Percentiles rank a stretch among this genome's conserved stretches.
Evolutionary conservation across 2,888 invertebrate species (phyloP).

Genomic region (Pocota personata): DNA sequence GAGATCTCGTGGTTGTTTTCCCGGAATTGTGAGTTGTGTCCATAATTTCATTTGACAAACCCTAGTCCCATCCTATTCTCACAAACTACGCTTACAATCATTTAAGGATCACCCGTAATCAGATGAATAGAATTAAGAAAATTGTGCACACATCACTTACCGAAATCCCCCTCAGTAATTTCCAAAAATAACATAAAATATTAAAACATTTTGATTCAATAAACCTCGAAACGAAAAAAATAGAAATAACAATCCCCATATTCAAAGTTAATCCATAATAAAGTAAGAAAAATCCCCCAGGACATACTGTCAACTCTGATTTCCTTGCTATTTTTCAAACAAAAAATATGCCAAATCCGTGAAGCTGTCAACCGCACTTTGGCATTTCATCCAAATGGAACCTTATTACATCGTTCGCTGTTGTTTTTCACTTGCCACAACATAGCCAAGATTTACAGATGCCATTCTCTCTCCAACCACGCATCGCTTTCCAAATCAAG

Average conservation of each 20-base stretch:
- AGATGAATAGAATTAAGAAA: background rate
- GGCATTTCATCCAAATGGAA: conserved; percentile 45
- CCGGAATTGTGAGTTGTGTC: too few species aligned
- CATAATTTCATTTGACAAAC: too few species aligned
- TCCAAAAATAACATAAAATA: background rate
- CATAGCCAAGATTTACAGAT: conserved; percentile 5
- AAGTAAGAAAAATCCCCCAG: conserved; percentile 10
- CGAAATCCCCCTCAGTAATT: background rate
- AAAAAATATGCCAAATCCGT: background rate
- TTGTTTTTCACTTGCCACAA: conserved; percentile 22
- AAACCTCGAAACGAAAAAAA: background rate
- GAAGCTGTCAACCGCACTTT: conserved; percentile 60
- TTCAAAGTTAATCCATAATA: conserved; percentile 32
- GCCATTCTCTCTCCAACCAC: background rate
- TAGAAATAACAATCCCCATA: background rate
- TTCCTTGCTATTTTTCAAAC: background rate
- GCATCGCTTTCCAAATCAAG: background rate
- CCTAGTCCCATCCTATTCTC: too few species aligned
- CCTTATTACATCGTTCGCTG: conserved; percentile 25
- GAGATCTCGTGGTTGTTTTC: too few species aligned
- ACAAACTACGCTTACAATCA: too few species aligned
- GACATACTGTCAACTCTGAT: conserved; percentile 30
- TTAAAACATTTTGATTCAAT: conserved; percentile 1
- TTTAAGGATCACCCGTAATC: too few species aligned
- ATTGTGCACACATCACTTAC: background rate